Conservation (phyloP, 2,113 vertebrate species). For the Tapirus terrestris region DNA sequence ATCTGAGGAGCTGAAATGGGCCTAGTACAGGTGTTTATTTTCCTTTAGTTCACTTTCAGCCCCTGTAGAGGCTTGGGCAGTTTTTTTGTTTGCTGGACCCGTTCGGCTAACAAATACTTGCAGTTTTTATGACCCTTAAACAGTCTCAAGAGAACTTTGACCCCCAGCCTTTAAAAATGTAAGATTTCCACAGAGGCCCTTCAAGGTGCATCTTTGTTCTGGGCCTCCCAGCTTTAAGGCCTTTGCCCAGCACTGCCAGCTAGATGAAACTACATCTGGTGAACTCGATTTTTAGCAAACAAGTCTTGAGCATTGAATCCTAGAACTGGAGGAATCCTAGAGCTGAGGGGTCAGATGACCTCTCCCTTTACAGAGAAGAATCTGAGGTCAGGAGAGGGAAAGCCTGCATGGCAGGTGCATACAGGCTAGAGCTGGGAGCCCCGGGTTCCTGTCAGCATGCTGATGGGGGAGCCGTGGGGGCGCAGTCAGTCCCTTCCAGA, state of each 20-base stretch:
- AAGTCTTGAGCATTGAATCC: background rate
- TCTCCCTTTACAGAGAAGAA: background rate
- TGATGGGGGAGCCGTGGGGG: background rate
- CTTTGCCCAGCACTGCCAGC: background rate
- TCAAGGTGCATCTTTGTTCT: background rate
- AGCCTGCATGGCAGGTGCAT: background rate
- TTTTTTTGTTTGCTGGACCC: background rate
- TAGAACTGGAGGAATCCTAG: background rate
- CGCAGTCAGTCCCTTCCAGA: background rate
- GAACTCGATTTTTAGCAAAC: background rate
- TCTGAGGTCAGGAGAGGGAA: background rate
- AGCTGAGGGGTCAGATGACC: background rate
- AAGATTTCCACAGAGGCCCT: background rate
- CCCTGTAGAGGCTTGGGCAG: background rate
- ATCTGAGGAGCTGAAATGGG: background rate
- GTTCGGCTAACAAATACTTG: conserved; percentile 3
- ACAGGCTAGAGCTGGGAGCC: background rate
- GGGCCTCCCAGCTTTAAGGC: background rate
- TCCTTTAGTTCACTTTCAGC: background rate
- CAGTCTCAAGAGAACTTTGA: background rate
- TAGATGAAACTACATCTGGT: background rate
- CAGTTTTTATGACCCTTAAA: background rate
- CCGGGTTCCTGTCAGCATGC: background rate
- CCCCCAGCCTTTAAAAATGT: background rate
- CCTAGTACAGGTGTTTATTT: background rate